These are phyloP conservation scores for Pelmatolapia mariae DNA, from an alignment of 2,113 vertebrate genomes.

Conservation along the genomic window DNA sequence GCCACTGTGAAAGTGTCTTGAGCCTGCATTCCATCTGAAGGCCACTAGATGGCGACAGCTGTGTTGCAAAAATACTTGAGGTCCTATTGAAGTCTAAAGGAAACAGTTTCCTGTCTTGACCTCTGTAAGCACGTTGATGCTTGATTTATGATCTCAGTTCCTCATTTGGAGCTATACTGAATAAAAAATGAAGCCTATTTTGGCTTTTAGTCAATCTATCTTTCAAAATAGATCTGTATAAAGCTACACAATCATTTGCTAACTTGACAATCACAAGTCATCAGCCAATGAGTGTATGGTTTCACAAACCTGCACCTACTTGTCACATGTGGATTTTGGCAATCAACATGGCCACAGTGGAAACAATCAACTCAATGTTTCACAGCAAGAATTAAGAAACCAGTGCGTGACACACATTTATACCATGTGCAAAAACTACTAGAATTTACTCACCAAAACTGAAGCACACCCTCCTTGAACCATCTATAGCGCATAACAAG, in stretches of 20 bases:
- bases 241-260: background rate
- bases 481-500: background rate
- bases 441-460: background rate
- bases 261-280: background rate
- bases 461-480: background rate
- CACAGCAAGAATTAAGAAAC: background rate
- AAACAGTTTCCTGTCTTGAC: background rate
- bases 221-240: background rate
- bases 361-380: background rate
- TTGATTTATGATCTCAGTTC: background rate
- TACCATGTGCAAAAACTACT: background rate
- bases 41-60: background rate
- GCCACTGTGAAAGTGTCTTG: background rate
- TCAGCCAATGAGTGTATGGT: background rate
- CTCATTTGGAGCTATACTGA: background rate
- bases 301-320: background rate
- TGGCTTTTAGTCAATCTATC: background rate
- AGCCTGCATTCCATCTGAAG: background rate
- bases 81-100: background rate
- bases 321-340: background rate
- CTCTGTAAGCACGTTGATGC: background rate
- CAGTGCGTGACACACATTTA: background rate
- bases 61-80: background rate
- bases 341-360: fast-evolving
- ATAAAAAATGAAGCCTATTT: background rate